These are phyloP conservation scores for Trachythela sp. DNA, from an alignment of 64 coral and sea anemone genomes.

Conservation along the genomic window DNA sequence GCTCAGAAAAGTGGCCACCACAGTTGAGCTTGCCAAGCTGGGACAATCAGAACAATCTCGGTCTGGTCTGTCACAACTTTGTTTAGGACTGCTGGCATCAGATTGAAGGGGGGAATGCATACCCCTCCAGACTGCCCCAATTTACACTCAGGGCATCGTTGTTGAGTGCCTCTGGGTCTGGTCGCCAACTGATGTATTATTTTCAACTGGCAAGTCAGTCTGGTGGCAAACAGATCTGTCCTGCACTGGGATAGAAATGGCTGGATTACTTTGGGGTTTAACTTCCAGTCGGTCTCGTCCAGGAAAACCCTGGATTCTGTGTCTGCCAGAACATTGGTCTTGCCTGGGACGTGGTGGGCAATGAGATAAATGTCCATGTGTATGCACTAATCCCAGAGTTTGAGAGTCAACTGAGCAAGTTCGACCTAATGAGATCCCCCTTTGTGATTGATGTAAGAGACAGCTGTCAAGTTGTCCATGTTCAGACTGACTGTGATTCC, in stretches of 20 bases:
- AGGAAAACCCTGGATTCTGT: neutral
- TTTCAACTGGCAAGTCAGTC: neutral
- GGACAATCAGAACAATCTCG: neutral
- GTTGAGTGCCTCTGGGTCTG: neutral
- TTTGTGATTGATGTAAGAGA: neutral
- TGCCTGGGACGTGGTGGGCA: neutral
- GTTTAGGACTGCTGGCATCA: neutral
- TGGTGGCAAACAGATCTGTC: constrained; percentile 14
- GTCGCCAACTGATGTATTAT: neutral
- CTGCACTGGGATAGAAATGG: neutral
- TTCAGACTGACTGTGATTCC: neutral
- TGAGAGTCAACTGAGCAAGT: neutral
- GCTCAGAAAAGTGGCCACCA: neutral
- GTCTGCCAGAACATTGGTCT: constrained; percentile 9
- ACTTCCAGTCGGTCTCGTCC: neutral
- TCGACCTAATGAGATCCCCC: neutral
- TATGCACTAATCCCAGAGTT: neutral
- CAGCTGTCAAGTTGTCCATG: neutral
- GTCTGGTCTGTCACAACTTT: neutral
- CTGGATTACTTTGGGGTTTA: neutral
- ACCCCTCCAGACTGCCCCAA: neutral
- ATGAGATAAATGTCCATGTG: neutral
- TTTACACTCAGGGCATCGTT: neutral
- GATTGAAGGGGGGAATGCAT: neutral
- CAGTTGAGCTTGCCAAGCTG: neutral